These are phyloP conservation scores for Tenthredo livida DNA, from an alignment of 2,888 invertebrate genomes.

Conservation along the genomic window DNA sequence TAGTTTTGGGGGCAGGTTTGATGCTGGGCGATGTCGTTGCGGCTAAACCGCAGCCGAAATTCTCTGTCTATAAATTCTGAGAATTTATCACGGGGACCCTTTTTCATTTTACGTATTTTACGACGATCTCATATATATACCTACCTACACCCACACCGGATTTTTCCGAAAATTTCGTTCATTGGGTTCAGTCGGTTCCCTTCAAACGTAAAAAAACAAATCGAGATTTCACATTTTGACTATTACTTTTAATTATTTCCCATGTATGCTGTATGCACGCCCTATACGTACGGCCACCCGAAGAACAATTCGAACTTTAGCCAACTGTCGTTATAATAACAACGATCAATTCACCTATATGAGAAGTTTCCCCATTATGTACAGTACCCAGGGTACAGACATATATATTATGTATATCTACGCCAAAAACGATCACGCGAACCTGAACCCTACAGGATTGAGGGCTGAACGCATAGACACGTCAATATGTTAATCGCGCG, in stretches of 20 bases:
- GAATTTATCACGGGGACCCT: background rate
- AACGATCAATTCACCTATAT: slow-evolving; percentile 49
- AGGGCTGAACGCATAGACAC: background rate
- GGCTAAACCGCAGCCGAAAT: slow-evolving; percentile 44
- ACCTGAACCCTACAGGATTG: background rate
- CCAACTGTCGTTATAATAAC: slow-evolving; percentile 56
- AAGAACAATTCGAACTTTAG: slow-evolving; percentile 56
- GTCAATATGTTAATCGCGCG: slow-evolving; percentile 20
- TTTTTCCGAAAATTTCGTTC: too few relatives aligned
- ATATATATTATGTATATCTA: background rate
- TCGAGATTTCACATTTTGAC: too few relatives aligned
- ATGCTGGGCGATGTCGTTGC: slow-evolving; percentile 14
- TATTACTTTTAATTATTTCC: too few relatives aligned
- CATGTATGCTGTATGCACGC: background rate
- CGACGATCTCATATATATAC: too few relatives aligned
- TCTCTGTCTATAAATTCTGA: background rate
- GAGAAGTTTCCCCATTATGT: slow-evolving; percentile 7
- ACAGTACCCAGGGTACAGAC: background rate
- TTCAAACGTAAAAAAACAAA: background rate
- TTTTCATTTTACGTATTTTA: too few relatives aligned
- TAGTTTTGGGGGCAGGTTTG: slow-evolving; percentile 28
- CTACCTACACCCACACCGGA: too few relatives aligned
- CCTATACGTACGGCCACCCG: background rate
- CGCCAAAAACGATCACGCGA: background rate
- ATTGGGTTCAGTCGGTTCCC: too few relatives aligned